Percentiles rank a stretch among this genome's conserved stretches.
Evolutionary conservation across 2,888 invertebrate genomes (phyloP).

Genomic region (Cecidostiba fungosa): DNA sequence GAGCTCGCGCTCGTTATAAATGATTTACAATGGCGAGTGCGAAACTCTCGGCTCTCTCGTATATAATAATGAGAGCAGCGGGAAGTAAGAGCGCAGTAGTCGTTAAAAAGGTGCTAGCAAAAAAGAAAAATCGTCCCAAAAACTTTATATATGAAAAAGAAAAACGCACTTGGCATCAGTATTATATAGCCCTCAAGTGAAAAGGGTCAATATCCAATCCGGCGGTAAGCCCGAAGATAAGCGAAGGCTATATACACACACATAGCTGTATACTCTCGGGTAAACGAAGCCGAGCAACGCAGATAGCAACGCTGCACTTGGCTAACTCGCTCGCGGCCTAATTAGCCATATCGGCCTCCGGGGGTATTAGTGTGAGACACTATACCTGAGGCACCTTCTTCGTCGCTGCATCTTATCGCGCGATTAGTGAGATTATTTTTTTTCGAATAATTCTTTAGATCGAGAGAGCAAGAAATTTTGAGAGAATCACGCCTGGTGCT

Average conservation of each 20-base stretch:
- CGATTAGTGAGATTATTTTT: not conserved
- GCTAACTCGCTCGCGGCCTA: slow-evolving; percentile 38
- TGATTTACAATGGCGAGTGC: not conserved
- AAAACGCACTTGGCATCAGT: not conserved
- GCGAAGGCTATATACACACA: not conserved
- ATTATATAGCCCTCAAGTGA: not conserved
- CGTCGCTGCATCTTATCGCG: not conserved
- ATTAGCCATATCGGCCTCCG: slow-evolving; percentile 20
- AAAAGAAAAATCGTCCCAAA: not conserved
- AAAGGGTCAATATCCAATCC: slow-evolving; percentile 8
- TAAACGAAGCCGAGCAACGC: not conserved
- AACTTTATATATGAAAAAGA: not conserved
- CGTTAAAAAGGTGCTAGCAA: not conserved
- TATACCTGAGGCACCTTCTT: not conserved
- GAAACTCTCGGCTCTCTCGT: not conserved
- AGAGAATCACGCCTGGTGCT: not conserved
- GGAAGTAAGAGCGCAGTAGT: not conserved
- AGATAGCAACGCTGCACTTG: slow-evolving; percentile 32
- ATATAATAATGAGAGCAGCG: not conserved
- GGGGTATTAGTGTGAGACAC: not conserved
- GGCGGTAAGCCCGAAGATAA: not conserved
- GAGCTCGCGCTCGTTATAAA: slow-evolving; percentile 4
- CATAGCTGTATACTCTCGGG: not conserved
- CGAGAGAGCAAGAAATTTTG: not conserved
- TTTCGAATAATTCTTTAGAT: too few species aligned